Evolutionary conservation across 2,888 invertebrate genomes (phyloP), one percentile per base, ranked within the genome.

Genomic region (Drosophila prolongata): DNA sequence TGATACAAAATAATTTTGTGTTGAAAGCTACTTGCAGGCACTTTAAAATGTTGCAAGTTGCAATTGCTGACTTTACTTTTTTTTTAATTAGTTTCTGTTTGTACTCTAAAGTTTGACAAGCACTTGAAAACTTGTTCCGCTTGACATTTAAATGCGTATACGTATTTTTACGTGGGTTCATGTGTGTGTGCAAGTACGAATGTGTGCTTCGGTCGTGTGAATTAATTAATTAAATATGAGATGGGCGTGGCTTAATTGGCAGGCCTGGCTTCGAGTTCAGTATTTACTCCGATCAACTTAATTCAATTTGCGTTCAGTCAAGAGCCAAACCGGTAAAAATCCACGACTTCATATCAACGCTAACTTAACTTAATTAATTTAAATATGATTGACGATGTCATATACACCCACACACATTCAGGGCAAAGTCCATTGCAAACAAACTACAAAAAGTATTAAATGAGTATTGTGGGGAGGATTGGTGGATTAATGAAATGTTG

Each of bases 371-470:
- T 79, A 80, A 87, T 79, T 87, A 76, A 83, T 83, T 76, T 77
- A 67, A 83, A 87, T 76, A 69, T 76, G 84, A 84, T 83, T 79
- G 79, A 87, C 77, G 73, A 76, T 30, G 19, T 34, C n/a, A 8
- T 16, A 13, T 35, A 19, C n/a, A n/a, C 14, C 14, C 13, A 11
- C 50, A 44, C 24, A 14, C 27, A 27, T 38, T 38, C 6, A 37
- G 24, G 24, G 24, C 13, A 14, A 38, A 16, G 27, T 10, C 27
- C 8, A 52, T 9, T 13, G n/a, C 27, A 14, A 37, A 13, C 8
- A n/a, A 58, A 53, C 30, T 34, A n/a, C 11, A 11, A 27, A 40
- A 30, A 58, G 13, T 34, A 47, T 47, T 10, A 49, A 11, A 16
- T 10, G 6, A 13, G 10, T 10, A 11, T 10, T 10, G 14, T 38